Evolutionary conservation across 1,140 invertebrate species (phyloP), one percentile per base, ranked within the genome.

Genomic region (Rhynchophorus ferrugineus): DNA sequence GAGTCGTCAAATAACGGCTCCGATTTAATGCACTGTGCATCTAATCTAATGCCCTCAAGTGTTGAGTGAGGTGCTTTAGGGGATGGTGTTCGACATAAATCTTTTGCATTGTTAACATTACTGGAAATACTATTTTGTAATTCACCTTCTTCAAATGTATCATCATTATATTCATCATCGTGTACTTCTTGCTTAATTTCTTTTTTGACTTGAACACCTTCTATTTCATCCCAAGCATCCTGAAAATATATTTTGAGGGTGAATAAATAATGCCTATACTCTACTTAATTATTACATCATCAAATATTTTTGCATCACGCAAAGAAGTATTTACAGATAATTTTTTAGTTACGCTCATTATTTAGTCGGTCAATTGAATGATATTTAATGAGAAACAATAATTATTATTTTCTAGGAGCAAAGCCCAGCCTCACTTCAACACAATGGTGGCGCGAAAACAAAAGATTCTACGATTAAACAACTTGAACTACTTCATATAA

Each of bases 251-350:
- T 43, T 19, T 45, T 53, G 13, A 38, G 34, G 35, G 42, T 41
- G 14, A 38, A 18, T 8, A 18, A 8, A 11, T 35, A 34, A 11
- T 7, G 8, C 17, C 49, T 39, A 22, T 51, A 36, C 18, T 2
- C 34, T 21, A 54, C 46, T 14, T 42, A 7, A 9, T 36, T 13
- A 58, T 50, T 59, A 68, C 66, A 41, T 67, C 65, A 39, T 67
- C 66, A 45, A 68, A 68, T 42, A 68, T 68, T 52, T 59, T 54
- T 3, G 66, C 66, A 56, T 64, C 56, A 57, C 59, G 64, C 13
- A 68, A 44, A 13, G 53, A 49, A 14, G 66, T 65, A 45, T 66
- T 68, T 58, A 68, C 50, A 14, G 61, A 61, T 7, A 65, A 13
- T 44, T 49, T 47, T n/a, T n/a, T n/a, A n/a, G n/a, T n/a, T n/a